Base-by-base conservation (phyloP, 2,113 vertebrate genomes). In the Balaenoptera acutorostrata region DNA sequence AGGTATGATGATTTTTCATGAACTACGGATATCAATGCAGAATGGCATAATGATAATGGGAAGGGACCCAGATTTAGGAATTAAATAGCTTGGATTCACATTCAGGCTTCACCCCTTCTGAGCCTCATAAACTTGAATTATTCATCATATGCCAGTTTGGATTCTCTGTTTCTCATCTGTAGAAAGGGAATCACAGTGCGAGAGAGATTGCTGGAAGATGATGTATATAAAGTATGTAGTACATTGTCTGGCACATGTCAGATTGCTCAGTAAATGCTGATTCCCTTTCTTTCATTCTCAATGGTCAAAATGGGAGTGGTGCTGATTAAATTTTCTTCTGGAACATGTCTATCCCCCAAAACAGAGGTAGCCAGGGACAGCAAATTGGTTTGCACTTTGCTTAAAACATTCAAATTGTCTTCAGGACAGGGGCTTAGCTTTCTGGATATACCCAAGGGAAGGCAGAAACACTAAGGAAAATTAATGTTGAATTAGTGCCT, bases 301-400 rank as follows among this genome's bases (percentile, higher is more conserved):
- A 90, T 88, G 46, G 21, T 55, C 63, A 84, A 94, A 57, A 64
- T 44, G 14, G 46, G 9, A 91, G 41, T 11, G 4, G 15, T 84
- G 2, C 17, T 75, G 52, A 96, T 88, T 94, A 46, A 36, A 93
- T 85, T 96, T 93, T 90, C 39, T 68, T 86, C 20, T 89, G 36
- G 64, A 78, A 5, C 27, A 85, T 81, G 83, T 66, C n/a, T 77
- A 55, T 20, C 8, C 5, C 10, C 13, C 8, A 25, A 83, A 83
- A 49, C 8, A 69, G 21, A 46, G 31, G 31, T 71, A 87, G 17
- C 31, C 15, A 84, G 8, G 39, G 21, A 66, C 39, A 89, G 21
- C 2, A 41, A 96, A 96, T 25, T 81, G n/a, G 1, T 17, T 92
- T 6, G 55, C 23, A 21, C 29, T 13, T 90, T 92, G 33, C 21